These are phyloP conservation scores for Spisula solida DNA, from an alignment of 2,888 invertebrate genomes.

Conservation along the genomic window DNA sequence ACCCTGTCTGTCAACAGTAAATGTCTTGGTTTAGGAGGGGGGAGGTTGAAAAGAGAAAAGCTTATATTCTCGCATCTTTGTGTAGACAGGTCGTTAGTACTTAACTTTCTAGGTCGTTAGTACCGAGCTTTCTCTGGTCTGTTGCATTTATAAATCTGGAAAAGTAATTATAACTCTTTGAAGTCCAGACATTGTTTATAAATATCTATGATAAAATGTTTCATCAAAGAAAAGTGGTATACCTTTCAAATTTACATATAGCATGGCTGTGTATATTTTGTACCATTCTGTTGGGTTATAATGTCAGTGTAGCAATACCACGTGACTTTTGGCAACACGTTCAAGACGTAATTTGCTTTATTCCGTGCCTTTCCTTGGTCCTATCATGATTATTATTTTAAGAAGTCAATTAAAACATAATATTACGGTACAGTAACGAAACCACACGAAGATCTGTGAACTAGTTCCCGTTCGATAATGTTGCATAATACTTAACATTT, in stretches of 20 bases:
- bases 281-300: too few species aligned
- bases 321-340: too few species aligned
- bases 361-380: too few species aligned
- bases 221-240: not conserved
- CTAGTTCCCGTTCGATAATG: too few species aligned
- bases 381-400: not conserved
- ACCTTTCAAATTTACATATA: not conserved
- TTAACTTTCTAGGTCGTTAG: not conserved
- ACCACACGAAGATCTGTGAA: too few species aligned
- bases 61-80: not conserved
- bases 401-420: not conserved
- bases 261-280: not conserved
- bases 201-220: not conserved
- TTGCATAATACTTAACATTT: too few species aligned
- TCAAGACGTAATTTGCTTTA: too few species aligned
- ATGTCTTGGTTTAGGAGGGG: not conserved
- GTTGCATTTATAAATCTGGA: constrained; percentile 1
- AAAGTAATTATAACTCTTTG: constrained; percentile 4
- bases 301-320: too few species aligned
- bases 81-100: not conserved
- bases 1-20: not conserved
- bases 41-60: not conserved
- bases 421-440: not conserved
- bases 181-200: constrained; percentile 2
- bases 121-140: not conserved